Conservation (phyloP, 2,113 vertebrate species). For the Ranitomeya variabilis region DNA sequence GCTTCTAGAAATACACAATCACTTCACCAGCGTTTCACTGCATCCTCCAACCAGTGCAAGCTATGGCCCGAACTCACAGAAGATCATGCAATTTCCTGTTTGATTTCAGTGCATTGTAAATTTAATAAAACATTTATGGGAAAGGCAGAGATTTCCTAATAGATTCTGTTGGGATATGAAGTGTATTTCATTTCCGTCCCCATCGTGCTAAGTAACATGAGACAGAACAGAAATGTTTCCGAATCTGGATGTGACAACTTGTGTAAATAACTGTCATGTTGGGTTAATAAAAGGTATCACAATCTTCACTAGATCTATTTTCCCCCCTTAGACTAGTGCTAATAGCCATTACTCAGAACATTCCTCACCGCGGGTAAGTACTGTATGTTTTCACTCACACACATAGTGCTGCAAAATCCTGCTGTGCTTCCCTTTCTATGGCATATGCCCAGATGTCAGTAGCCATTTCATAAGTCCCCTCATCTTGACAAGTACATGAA, state of each 20-base stretch:
- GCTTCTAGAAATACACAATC: neutral
- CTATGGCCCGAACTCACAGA: slow-evolving; percentile 29
- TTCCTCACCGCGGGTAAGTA: neutral
- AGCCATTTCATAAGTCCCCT: neutral
- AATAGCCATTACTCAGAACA: neutral
- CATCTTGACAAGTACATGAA: neutral
- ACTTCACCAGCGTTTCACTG: neutral
- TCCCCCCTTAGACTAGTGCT: neutral
- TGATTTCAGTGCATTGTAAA: slow-evolving; percentile 33
- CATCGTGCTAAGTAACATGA: slow-evolving; percentile 37
- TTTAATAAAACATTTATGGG: slow-evolving; percentile 50
- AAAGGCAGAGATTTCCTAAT: slow-evolving; percentile 49
- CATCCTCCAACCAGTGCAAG: slow-evolving; percentile 14
- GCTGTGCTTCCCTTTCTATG: neutral
- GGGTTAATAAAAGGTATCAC: slow-evolving; percentile 36
- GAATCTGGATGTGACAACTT: slow-evolving; percentile 34
- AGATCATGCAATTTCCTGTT: slow-evolving; percentile 51
- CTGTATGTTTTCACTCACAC: neutral
- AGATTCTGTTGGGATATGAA: slow-evolving; percentile 46
- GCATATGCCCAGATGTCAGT: neutral
- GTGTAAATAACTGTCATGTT: slow-evolving; percentile 46
- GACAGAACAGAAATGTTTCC: slow-evolving; percentile 36
- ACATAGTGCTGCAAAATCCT: neutral
- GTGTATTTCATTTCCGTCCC: slow-evolving; percentile 47
- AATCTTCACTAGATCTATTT: slow-evolving; percentile 20